These are phyloP conservation scores for Trissoscelio sp. DNA, from an alignment of 2,888 invertebrate species.

Conservation along the genomic window DNA sequence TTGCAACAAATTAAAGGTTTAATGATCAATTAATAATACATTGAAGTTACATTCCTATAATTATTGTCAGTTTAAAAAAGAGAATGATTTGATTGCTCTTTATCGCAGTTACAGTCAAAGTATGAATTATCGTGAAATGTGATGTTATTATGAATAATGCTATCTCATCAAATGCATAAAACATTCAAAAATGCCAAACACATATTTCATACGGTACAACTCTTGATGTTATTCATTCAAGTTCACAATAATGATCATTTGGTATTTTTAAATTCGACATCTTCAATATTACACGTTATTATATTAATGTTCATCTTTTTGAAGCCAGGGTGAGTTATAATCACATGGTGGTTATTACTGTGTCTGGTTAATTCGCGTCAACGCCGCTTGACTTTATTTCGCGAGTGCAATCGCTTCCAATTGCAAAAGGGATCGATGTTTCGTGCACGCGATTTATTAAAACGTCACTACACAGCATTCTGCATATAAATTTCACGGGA, in stretches of 20 bases:
- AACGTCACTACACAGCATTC: slow-evolving; percentile 64
- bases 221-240: slow-evolving; percentile 31
- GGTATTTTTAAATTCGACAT: slow-evolving; percentile 16
- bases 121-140: slow-evolving; percentile 33
- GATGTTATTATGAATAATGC: slow-evolving; percentile 35
- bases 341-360: slow-evolving; percentile 58
- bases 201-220: slow-evolving; percentile 33
- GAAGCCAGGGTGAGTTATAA: slow-evolving; percentile 47
- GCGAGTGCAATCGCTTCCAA: slow-evolving; percentile 64
- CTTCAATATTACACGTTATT: slow-evolving; percentile 44
- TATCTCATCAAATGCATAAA: slow-evolving; percentile 41
- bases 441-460: slow-evolving; percentile 68
- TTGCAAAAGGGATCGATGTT: slow-evolving; percentile 68
- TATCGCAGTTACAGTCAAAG: neutral
- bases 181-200: slow-evolving; percentile 17
- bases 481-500: slow-evolving; percentile 67
- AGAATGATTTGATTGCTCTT: neutral
- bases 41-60: slow-evolving; percentile 10
- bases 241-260: slow-evolving; percentile 38
- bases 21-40: slow-evolving; percentile 24
- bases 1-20: neutral
- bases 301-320: slow-evolving; percentile 51
- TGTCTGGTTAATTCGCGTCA: slow-evolving; percentile 64
- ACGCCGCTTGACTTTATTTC: slow-evolving; percentile 68
- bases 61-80: slow-evolving; percentile 9